A percentile compares a stretch with the other conserved stretches of the same genome.
phyloP scores from a whole-genome alignment of 2,888 invertebrate species.

The Lymantria dispar region DNA sequence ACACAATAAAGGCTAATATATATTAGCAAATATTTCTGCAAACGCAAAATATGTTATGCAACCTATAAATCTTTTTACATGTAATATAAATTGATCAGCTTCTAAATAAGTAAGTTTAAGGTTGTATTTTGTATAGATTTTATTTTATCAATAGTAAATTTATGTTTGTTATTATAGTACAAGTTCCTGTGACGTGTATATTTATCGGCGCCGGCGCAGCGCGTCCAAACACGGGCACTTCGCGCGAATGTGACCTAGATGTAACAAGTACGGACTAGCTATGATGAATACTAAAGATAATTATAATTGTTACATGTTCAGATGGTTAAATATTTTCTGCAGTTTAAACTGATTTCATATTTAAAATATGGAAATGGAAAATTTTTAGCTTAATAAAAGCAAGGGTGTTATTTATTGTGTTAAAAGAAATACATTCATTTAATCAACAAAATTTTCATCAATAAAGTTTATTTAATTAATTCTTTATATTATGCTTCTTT shows the following conservation, averaged over 20 bases:
- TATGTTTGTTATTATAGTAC: slow-evolving; percentile 38
- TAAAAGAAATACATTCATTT: too few relatives aligned
- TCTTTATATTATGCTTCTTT: too few relatives aligned
- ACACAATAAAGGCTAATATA: slow-evolving; percentile 16
- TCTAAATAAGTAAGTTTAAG: not conserved
- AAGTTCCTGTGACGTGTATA: slow-evolving; percentile 69
- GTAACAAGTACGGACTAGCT: slow-evolving; percentile 38
- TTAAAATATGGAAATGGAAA: too few relatives aligned
- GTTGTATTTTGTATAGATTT: slow-evolving; percentile 3
- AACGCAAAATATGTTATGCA: slow-evolving; percentile 23
- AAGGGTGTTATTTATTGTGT: too few relatives aligned
- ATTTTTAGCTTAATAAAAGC: too few relatives aligned
- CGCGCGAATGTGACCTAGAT: slow-evolving; percentile 76
- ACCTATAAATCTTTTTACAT: slow-evolving; percentile 7
- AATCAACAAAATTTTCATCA: too few relatives aligned
- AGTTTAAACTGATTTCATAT: too few relatives aligned
- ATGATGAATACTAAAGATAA: slow-evolving; percentile 29
- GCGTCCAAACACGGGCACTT: slow-evolving; percentile 65
- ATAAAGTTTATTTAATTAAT: too few relatives aligned
- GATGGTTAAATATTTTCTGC: too few relatives aligned
- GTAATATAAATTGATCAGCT: not conserved
- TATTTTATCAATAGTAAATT: slow-evolving; percentile 1
- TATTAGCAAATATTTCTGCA: slow-evolving; percentile 15
- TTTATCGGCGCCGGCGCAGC: slow-evolving; percentile 69
- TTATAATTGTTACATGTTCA: too few relatives aligned